Evolutionary conservation across 2,888 invertebrate species (phyloP).

Genomic region (Eumacrocentrus americanus): DNA sequence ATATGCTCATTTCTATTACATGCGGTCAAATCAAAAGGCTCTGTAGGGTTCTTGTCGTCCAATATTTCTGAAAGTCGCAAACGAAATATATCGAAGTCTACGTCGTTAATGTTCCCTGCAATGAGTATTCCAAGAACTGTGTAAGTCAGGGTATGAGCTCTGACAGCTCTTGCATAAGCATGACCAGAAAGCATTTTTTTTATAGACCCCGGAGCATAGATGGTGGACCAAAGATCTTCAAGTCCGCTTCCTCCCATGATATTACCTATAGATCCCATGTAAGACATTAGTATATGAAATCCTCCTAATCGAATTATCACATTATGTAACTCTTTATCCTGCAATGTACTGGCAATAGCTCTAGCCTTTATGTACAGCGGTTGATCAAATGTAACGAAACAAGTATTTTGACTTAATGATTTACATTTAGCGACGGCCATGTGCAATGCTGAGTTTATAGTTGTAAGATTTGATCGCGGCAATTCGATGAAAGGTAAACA

Average conservation of each 20-base stretch:
- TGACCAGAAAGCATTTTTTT: background rate
- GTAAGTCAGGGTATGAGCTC: conserved; percentile 27
- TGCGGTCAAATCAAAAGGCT: background rate
- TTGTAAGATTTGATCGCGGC: conserved; percentile 18
- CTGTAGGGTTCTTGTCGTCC: background rate
- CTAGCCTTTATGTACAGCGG: conserved; percentile 42
- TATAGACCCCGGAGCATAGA: conserved; percentile 19
- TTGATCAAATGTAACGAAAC: conserved; percentile 45
- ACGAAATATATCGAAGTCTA: background rate
- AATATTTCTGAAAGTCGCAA: background rate
- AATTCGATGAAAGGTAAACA: conserved; percentile 24
- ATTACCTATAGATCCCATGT: conserved; percentile 27
- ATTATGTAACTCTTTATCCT: conserved; percentile 30
- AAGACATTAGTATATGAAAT: conserved; percentile 30
- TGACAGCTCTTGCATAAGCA: background rate
- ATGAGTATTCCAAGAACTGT: background rate
- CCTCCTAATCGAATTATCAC: conserved; percentile 24
- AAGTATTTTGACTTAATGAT: conserved; percentile 32
- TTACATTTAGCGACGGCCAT: conserved; percentile 33
- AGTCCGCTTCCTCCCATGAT: conserved; percentile 33
- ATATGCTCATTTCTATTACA: background rate
- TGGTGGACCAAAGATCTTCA: conserved; percentile 23
- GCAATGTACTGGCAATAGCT: conserved; percentile 30
- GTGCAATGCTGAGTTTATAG: conserved; percentile 18
- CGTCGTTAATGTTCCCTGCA: background rate